Percentiles rank a stretch among this genome's conserved stretches.
phyloP scores from a whole-genome alignment of 1,140 invertebrate species.

The Drosophila lacteicornis region DNA sequence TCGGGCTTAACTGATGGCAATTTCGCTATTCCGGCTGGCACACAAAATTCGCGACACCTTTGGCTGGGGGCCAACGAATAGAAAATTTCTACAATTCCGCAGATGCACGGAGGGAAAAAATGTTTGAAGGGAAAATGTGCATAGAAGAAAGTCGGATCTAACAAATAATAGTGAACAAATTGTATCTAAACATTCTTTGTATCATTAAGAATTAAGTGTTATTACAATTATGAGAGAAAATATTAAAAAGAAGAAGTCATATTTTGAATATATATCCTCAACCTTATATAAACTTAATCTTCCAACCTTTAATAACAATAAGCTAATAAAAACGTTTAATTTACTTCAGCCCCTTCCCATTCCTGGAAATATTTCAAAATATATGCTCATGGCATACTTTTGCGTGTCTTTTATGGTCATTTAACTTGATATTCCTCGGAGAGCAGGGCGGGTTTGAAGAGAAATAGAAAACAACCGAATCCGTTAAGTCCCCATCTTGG shows the following conservation, averaged over 20 bases:
- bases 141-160: neutral
- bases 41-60: conserved; percentile 54
- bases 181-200: neutral
- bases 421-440: conserved; percentile 36
- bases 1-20: conserved; percentile 71
- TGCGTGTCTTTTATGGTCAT: conserved; percentile 34
- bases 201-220: neutral
- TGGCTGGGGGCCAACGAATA: conserved; percentile 56
- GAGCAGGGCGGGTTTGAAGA: neutral
- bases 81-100: conserved; percentile 11
- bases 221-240: neutral
- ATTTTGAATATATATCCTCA: too few species aligned
- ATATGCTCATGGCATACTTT: conserved; percentile 23
- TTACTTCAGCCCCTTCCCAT: neutral
- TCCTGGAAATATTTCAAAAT: conserved; percentile 6
- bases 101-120: neutral
- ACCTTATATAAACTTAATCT: neutral
- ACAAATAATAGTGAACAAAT: neutral
- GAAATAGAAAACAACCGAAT: conserved; percentile 38
- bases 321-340: neutral
- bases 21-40: conserved; percentile 73
- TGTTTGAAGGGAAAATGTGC: neutral
- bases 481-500: conserved; percentile 39
- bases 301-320: neutral
- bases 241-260: neutral